Base-by-base conservation (phyloP, 2,113 vertebrate species). In the Centropus unirufus region DNA sequence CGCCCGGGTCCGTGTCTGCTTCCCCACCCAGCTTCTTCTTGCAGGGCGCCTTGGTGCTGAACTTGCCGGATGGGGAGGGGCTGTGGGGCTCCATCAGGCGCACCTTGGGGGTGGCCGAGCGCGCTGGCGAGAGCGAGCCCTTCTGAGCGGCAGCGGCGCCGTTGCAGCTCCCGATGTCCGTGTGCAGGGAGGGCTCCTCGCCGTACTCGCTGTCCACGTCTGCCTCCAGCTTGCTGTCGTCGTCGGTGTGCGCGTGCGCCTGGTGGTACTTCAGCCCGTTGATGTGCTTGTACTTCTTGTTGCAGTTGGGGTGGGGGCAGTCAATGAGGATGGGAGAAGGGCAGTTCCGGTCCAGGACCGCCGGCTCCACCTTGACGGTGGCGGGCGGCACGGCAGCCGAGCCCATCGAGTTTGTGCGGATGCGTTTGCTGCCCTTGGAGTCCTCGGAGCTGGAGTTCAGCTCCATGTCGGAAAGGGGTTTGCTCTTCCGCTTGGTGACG, bases 261-360 rank as follows among this genome's bases (percentile, higher is more conserved):
- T 99, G 99, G 96, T 99, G 99, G 92, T 99, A 99, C 97, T 99
- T 99, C 42, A 99, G 98, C 59, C 99, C 99, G 1, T 99, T 99
- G 95, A 99, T 99, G 98, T 99, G 99, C 98, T 99, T 99, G 98
- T 99, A 99, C 85, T 99, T 99, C 96, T 99, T 99, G 98, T 99
- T 99, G 94, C 99, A 99, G 97, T 99, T 99, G 16, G 99, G 99
- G 95, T 99, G 99, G 59, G 99, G 99, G 75, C 99, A 99, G 94
- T 99, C 99, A 23, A 99, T 99, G 91, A 99, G 98, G 93, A 99
- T 98, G 11, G 99, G 99, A 62, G 99, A 99, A 44, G 99, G 98
- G 90, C 99, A 99, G 95, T 96, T 99, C 69, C 99, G 98, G 96
- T 99, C 99, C 1, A 99, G 96, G 78, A 98, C 94, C 51, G 98